These are phyloP conservation scores for Lottia gigantea DNA, from an alignment of 2,888 invertebrate genomes.

Conservation along the genomic window DNA sequence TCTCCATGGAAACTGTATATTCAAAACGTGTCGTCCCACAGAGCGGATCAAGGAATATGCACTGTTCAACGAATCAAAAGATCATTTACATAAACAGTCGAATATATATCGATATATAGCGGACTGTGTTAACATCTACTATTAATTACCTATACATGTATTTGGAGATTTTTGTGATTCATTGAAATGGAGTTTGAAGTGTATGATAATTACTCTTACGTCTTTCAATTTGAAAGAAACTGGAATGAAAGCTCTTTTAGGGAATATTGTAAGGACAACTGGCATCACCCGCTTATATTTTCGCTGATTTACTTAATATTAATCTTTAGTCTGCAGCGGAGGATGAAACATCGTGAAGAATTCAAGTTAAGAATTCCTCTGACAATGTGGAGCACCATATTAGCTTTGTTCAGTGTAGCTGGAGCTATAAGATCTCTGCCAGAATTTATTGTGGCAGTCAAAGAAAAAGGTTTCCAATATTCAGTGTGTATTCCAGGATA, in stretches of 20 bases:
- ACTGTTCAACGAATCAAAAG: no score
- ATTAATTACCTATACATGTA: no score
- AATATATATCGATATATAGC: no score
- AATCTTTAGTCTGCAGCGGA: slow-evolving; percentile 92
- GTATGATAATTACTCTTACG: slow-evolving; percentile 69
- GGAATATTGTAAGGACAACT: slow-evolving; percentile 95
- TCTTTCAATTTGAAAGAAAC: slow-evolving; percentile 94
- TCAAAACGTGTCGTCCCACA: no score
- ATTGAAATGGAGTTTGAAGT: slow-evolving; percentile 28
- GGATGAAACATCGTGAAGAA: slow-evolving; percentile 91
- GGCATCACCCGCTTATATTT: slow-evolving; percentile 92
- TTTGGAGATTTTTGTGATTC: no score
- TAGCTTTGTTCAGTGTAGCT: slow-evolving; percentile 95
- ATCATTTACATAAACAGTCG: no score
- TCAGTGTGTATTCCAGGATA: slow-evolving; percentile 84
- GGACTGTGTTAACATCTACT: no score
- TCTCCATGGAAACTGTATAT: no score
- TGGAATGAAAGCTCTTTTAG: slow-evolving; percentile 90
- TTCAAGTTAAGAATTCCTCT: slow-evolving; percentile 89
- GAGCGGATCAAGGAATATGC: no score
- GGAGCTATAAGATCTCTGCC: slow-evolving; percentile 88
- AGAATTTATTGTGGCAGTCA: slow-evolving; percentile 88
- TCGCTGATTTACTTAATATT: slow-evolving; percentile 82
- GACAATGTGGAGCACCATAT: slow-evolving; percentile 89
- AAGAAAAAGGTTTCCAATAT: slow-evolving; percentile 91